Conservation (phyloP, 2,888 invertebrate species). For the Monochamus alternatus region DNA sequence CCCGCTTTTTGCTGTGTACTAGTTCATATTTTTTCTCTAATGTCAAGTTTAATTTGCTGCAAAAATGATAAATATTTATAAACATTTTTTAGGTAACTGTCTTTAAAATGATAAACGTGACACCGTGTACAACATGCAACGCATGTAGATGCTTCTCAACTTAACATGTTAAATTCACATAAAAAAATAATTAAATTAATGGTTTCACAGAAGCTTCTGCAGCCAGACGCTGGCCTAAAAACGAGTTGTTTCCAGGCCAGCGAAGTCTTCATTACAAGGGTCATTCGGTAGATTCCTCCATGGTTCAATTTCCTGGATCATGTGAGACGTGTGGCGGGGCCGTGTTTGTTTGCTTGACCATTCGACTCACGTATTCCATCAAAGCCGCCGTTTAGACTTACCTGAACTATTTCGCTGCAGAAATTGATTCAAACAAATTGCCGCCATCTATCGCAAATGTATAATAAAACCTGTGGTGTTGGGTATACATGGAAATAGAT, state of each 20-base stretch:
- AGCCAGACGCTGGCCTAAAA: constrained; percentile 1
- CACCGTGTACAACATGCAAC: too few species aligned
- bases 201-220: neutral
- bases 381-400: constrained; percentile 62
- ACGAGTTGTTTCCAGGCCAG: constrained; percentile 38
- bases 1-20: too few species aligned
- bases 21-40: too few species aligned
- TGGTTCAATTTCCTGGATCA: constrained; percentile 64
- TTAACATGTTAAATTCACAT: too few species aligned
- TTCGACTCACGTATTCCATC: constrained; percentile 63
- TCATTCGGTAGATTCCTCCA: constrained; percentile 58
- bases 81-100: too few species aligned
- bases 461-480: constrained; percentile 24
- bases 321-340: constrained; percentile 51
- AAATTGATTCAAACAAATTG: constrained; percentile 54
- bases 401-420: constrained; percentile 55
- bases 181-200: too few species aligned
- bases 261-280: constrained; percentile 62
- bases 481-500: neutral
- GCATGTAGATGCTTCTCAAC: too few species aligned
- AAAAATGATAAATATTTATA: too few species aligned
- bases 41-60: too few species aligned
- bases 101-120: too few species aligned
- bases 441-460: constrained; percentile 44
- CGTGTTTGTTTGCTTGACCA: constrained; percentile 48